Evolutionary conservation across 2,888 invertebrate species (phyloP).

Genomic region (Euplexia lucipara): DNA sequence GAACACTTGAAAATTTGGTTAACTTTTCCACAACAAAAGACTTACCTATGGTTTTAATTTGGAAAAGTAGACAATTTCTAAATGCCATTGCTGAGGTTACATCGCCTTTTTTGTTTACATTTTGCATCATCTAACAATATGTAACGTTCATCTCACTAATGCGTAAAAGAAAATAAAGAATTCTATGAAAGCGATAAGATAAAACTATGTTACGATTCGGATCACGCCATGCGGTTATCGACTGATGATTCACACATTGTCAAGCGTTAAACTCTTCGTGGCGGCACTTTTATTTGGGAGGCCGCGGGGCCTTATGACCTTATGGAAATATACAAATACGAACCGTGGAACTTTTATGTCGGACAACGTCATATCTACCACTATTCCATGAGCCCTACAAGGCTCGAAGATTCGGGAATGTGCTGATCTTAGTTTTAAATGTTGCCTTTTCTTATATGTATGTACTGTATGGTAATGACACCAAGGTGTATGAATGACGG

Average conservation of each 20-base stretch:
- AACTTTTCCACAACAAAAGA: too few relatives aligned
- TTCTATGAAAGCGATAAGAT: conserved; percentile 53
- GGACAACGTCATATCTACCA: conserved; percentile 24
- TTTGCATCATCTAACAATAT: conserved; percentile 12
- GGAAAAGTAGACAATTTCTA: too few relatives aligned
- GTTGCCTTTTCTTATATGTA: neutral
- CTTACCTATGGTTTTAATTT: too few relatives aligned
- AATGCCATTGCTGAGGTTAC: too few relatives aligned
- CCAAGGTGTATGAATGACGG: too few relatives aligned
- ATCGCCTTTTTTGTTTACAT: neutral
- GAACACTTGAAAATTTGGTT: too few relatives aligned
- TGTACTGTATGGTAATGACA: too few relatives aligned
- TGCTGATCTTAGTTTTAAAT: neutral
- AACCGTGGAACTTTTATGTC: conserved; percentile 26
- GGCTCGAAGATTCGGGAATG: conserved; percentile 6
- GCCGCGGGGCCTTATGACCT: conserved; percentile 40
- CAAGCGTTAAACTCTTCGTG: conserved; percentile 28
- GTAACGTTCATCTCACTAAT: conserved; percentile 3
- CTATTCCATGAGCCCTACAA: neutral
- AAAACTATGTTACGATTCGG: conserved; percentile 37
- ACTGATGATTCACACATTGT: conserved; percentile 45
- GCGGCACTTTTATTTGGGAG: conserved; percentile 40
- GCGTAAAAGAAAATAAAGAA: conserved; percentile 39
- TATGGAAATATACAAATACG: conserved; percentile 39
- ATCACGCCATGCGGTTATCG: conserved; percentile 53